phyloP scores from a whole-genome alignment of 2,113 vertebrate species.

The Andinoacara biseriatus region DNA sequence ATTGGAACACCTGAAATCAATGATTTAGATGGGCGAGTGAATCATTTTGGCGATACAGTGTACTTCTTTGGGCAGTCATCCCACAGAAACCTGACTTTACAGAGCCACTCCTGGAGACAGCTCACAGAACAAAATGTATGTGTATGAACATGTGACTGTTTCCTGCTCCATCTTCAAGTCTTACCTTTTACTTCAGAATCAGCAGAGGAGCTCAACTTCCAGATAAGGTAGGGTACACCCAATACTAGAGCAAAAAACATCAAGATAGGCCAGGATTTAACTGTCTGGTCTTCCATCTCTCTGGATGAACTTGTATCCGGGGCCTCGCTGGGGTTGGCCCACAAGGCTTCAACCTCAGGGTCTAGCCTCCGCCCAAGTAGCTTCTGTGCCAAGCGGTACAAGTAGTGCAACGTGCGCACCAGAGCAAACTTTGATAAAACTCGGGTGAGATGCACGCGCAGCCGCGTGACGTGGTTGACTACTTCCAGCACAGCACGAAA shows the following conservation, averaged over 20 bases:
- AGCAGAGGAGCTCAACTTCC: constrained; percentile 89
- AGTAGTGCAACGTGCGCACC: constrained; percentile 91
- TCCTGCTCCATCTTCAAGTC: neutral
- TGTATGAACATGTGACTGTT: neutral
- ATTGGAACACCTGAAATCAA: too few species aligned
- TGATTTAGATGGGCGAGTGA: too few species aligned
- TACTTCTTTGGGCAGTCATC: too few species aligned
- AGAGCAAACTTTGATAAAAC: constrained; percentile 96
- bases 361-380: constrained; percentile 86
- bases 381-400: constrained; percentile 87
- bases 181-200: constrained; percentile 83
- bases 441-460: constrained; percentile 93
- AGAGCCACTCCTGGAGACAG: neutral
- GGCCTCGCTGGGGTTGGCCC: constrained; percentile 87
- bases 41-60: too few species aligned
- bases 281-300: constrained; percentile 79
- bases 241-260: constrained; percentile 95
- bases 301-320: constrained; percentile 54
- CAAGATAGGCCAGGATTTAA: constrained; percentile 98
- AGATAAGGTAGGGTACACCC: constrained; percentile 97
- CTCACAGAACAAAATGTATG: neutral
- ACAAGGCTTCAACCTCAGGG: constrained; percentile 90
- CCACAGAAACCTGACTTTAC: too few species aligned
- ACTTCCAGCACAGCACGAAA: constrained; percentile 97
- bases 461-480: constrained; percentile 94